Evolutionary conservation across 2,797 vertebrate species (phyloP).

Genomic region (Lepidocolaptes lacrymiger): DNA sequence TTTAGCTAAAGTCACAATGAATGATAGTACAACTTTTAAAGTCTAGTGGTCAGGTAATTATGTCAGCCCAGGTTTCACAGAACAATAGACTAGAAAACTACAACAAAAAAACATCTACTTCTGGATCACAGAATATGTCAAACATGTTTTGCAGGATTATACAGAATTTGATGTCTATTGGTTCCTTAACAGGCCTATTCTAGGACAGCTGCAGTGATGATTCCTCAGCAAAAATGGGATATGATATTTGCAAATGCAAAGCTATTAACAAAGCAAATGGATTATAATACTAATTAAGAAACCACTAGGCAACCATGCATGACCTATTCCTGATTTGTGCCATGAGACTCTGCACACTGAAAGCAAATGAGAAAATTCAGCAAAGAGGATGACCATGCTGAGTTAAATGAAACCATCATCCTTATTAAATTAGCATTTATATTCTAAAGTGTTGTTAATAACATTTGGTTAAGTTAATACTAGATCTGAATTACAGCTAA

Average conservation of each 20-base stretch:
- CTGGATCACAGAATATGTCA: neutral
- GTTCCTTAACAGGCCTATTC: neutral
- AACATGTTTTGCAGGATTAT: neutral
- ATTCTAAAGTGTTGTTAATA: constrained; percentile 30
- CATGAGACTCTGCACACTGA: neutral
- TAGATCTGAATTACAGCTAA: constrained; percentile 15
- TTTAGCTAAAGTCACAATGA: neutral
- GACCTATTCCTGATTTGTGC: constrained; percentile 26
- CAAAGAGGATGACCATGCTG: neutral
- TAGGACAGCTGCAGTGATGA: neutral
- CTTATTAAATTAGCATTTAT: constrained; percentile 44
- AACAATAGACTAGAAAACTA: neutral
- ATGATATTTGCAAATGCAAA: constrained; percentile 17
- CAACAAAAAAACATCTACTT: neutral
- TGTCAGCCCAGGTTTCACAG: neutral
- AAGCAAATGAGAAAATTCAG: constrained; percentile 29
- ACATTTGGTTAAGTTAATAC: neutral
- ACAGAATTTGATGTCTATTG: neutral
- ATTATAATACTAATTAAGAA: constrained; percentile 49
- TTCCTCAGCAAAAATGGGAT: constrained; percentile 2
- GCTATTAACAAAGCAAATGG: constrained; percentile 49
- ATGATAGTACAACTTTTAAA: neutral
- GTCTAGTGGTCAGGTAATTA: neutral
- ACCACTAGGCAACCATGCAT: constrained; percentile 1
- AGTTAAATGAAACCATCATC: constrained; percentile 5